Conservation (phyloP, 2,888 invertebrate genomes). For the Leucophenga montana region DNA sequence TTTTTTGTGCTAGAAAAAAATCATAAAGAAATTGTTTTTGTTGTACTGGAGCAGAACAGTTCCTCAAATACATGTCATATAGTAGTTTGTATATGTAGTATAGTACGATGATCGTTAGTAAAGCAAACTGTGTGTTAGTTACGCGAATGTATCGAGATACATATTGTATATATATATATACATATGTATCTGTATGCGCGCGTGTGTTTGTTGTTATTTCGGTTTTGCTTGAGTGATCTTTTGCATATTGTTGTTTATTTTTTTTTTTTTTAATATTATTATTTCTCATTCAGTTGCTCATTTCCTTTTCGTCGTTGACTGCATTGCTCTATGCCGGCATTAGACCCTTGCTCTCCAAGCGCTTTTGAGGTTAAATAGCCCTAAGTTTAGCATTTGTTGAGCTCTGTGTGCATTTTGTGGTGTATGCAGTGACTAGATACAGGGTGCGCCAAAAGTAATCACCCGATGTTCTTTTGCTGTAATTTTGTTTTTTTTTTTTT, state of each 20-base stretch:
- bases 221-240: conserved; percentile 67
- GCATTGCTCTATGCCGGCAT: too few relatives aligned
- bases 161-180: conserved; percentile 17
- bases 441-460: too few relatives aligned
- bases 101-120: conserved; percentile 21
- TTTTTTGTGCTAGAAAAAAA: conserved; percentile 36
- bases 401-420: background rate
- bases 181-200: conserved; percentile 9
- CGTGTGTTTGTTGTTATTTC: conserved; percentile 43
- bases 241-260: conserved; percentile 65
- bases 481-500: too few relatives aligned
- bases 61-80: conserved; percentile 9
- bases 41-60: conserved; percentile 29
- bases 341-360: conserved; percentile 24
- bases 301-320: conserved; percentile 38
- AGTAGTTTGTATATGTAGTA: background rate
- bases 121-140: background rate
- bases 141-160: conserved; percentile 23
- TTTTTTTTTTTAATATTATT: conserved; percentile 41
- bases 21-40: conserved; percentile 26
- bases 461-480: too few relatives aligned
- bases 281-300: conserved; percentile 15
- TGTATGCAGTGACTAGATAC: background rate
- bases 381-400: conserved; percentile 32
- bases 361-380: conserved; percentile 42